Base-by-base conservation (phyloP, 2,888 invertebrate species). In the Bombyx huttoni region DNA sequence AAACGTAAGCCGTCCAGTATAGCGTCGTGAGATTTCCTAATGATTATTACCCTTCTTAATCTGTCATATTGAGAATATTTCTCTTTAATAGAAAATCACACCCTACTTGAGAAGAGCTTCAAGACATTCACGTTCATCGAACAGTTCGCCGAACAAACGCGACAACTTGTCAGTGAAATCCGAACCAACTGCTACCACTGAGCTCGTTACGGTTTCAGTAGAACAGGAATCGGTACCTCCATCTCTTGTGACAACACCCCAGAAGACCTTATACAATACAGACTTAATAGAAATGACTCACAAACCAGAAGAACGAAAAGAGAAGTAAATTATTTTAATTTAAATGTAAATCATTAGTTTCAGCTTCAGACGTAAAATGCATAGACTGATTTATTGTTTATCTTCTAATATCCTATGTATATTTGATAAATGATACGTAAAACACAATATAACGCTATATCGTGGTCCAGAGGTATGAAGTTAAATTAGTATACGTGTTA, bases 121-220 rank as follows among this genome's bases (percentile, higher is more conserved):
- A 12, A 69, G 68, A 8, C 67, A 67, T 3, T 64, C 67, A 8
- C 60, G 68, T 7, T 71, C 76, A 1, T 64, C 70, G 1, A 68
- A 62, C 1, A 71, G 61, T 51, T 79, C 84, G 0, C 81, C 82
- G 0, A 68, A 60, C 24, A 78, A 74, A 55, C 70, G 67, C 5
- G 84, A 84, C 59, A 74, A 68, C 8, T 53, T 61, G 0, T 86
- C 86, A 0, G 56, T 78, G 24, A 64, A 63, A 46, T 87, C 87
- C 0, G 85, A 86, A 47, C 83, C 85, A 1, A 87, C 87, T 0
- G 59, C 64, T 24, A 80, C 78, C 50, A 84, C 87, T 8, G 86
- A 84, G 55, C 63, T 87, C 52, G 84, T 86, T 45, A 79, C 83
- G 0, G 82, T 75, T 0, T 73, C 83, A 2, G 67, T 81, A 46